Percentiles rank a stretch among this genome's conserved stretches.
Conservation (phyloP, 2,888 invertebrate genomes). For the Teleogryllus oceanicus region DNA sequence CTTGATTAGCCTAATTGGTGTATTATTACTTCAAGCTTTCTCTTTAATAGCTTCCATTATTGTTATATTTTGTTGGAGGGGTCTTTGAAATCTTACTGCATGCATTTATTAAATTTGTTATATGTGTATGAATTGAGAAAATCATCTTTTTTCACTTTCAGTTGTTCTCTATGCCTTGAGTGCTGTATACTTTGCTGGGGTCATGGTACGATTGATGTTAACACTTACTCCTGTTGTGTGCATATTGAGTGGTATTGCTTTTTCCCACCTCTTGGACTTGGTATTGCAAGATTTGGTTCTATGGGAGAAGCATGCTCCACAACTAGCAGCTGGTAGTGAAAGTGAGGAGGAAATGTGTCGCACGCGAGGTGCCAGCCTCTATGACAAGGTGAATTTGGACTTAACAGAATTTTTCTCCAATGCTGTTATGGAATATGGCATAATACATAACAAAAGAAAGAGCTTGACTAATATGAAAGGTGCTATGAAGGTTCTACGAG, state of each 20-base stretch:
- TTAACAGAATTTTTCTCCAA: neutral
- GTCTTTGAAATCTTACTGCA: no score
- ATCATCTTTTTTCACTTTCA: conserved; percentile 45
- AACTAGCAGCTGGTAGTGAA: conserved; percentile 52
- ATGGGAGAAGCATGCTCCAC: conserved; percentile 50
- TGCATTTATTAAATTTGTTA: no score
- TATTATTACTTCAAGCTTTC: no score
- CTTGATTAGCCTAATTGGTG: neutral
- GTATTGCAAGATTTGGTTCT: conserved; percentile 65
- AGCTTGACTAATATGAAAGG: no score
- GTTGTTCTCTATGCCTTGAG: conserved; percentile 95
- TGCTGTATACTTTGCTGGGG: conserved; percentile 99
- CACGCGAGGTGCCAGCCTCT: conserved; percentile 58
- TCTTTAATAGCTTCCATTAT: no score
- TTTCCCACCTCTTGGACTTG: conserved; percentile 86
- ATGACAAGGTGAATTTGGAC: conserved; percentile 76
- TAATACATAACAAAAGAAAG: no score
- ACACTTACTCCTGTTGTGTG: conserved; percentile 98
- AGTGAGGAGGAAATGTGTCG: conserved; percentile 45
- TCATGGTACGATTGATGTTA: conserved; percentile 98
- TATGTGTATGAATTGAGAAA: no score
- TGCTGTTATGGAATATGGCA: neutral
- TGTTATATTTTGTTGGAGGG: no score
- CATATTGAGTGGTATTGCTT: conserved; percentile 91
- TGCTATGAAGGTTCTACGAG: no score